Evolutionary conservation across 2,113 vertebrate genomes (phyloP).

Genomic region (Bombycilla garrulus): DNA sequence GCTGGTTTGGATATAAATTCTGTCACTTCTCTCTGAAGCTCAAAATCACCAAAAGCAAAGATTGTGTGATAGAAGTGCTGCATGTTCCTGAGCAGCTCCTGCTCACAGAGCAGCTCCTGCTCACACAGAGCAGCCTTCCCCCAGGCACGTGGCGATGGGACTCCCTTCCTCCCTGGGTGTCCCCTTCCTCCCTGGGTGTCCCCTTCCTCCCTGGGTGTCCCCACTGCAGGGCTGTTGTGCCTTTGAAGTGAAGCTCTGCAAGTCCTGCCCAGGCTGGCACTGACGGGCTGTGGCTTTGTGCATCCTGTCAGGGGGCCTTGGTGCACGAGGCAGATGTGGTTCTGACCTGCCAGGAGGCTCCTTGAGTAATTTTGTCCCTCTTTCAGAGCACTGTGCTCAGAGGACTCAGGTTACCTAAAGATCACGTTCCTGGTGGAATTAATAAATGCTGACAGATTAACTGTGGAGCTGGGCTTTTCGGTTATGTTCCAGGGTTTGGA

Average conservation of each 20-base stretch:
- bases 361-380: rapidly evolving
- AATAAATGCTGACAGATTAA: not conserved
- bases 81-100: not conserved
- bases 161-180: too few relatives aligned
- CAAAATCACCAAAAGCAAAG: not conserved
- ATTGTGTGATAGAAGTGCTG: not conserved
- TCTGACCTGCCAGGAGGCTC: rapidly evolving
- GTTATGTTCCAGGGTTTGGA: not conserved
- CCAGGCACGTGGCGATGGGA: too few relatives aligned
- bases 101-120: not conserved
- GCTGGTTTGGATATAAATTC: not conserved
- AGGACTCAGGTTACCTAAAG: not conserved
- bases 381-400: not conserved
- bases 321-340: rapidly evolving
- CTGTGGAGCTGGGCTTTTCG: not conserved
- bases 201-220: too few relatives aligned
- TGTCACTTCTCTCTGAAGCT: not conserved
- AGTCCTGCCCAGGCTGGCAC: rapidly evolving
- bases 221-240: not conserved
- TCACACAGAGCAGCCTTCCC: too few relatives aligned
- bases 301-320: not conserved
- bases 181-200: too few relatives aligned
- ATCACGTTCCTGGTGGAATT: not conserved
- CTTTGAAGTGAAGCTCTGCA: not conserved
- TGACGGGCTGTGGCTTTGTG: not conserved